phyloP scores from a whole-genome alignment of 1,140 invertebrate species.

The Ladona fulva region DNA sequence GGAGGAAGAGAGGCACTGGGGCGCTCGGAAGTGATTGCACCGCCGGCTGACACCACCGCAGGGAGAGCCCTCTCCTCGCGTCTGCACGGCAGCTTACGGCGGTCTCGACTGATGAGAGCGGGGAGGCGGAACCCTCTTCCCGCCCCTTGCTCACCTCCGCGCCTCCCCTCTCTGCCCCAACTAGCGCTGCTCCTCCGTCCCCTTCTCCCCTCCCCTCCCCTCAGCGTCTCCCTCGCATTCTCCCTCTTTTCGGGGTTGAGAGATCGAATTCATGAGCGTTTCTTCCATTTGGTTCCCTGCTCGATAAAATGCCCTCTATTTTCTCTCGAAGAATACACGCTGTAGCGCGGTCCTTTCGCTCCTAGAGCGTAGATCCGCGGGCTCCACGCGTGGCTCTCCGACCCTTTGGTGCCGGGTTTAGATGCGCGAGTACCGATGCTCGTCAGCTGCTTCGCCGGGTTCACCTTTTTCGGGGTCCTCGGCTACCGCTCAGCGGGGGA shows the following conservation, averaged over 20 bases:
- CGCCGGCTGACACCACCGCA: background rate
- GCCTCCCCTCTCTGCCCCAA: background rate
- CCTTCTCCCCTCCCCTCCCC: background rate
- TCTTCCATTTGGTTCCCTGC: background rate
- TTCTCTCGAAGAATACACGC: background rate
- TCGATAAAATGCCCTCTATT: background rate
- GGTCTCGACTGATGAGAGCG: background rate
- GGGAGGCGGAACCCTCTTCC: background rate
- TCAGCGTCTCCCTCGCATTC: background rate
- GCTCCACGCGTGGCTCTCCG: background rate
- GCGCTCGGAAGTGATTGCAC: background rate
- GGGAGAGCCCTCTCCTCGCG: background rate
- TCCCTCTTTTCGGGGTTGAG: constrained; percentile 6
- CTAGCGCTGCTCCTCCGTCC: background rate
- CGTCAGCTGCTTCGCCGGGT: no score
- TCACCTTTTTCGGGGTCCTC: no score
- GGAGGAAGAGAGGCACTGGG: background rate
- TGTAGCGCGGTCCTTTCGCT: no score
- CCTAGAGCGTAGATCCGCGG: background rate
- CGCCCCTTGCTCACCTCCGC: background rate
- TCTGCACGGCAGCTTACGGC: background rate
- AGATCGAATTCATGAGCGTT: background rate
- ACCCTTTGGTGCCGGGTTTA: background rate
- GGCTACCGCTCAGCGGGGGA: background rate
- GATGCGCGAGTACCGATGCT: no score